Conservation (phyloP, 1,140 invertebrate genomes). For the Kradibia gibbosae region DNA sequence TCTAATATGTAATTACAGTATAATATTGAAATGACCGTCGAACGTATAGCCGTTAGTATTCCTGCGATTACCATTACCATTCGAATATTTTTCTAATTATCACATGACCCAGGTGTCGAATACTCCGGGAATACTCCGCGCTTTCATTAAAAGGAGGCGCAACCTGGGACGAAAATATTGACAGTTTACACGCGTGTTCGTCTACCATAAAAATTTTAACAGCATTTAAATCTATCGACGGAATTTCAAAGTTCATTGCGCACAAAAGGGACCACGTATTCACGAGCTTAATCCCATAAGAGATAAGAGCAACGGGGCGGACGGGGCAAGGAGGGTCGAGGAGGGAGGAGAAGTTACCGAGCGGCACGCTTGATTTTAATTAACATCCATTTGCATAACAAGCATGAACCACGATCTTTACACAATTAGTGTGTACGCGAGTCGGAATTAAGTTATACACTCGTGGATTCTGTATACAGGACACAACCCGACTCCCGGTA, state of each 20-base stretch:
- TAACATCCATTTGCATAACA: constrained; percentile 69
- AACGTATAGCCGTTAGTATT: background rate
- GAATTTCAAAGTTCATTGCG: background rate
- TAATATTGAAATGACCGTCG: background rate
- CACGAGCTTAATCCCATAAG: background rate
- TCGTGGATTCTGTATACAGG: background rate
- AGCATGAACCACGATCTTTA: constrained; percentile 48
- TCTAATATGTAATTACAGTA: background rate
- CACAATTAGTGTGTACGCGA: constrained; percentile 40
- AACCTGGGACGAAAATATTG: background rate
- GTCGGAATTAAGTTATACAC: constrained; percentile 25
- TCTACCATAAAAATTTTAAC: background rate
- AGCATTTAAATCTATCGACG: background rate
- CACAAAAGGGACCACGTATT: background rate
- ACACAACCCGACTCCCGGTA: background rate
- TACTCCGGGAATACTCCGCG: background rate
- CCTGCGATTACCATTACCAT: background rate
- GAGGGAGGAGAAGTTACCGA: constrained; percentile 40
- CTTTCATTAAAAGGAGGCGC: background rate
- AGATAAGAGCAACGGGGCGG: background rate
- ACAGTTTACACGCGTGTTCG: background rate
- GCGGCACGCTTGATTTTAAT: constrained; percentile 59
- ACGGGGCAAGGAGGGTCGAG: background rate
- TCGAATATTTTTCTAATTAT: no score
- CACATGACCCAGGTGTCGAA: background rate